Evolutionary conservation across 2,888 invertebrate genomes (phyloP), one percentile per base, ranked within the genome.

Genomic region (Netelia fuscicornis): DNA sequence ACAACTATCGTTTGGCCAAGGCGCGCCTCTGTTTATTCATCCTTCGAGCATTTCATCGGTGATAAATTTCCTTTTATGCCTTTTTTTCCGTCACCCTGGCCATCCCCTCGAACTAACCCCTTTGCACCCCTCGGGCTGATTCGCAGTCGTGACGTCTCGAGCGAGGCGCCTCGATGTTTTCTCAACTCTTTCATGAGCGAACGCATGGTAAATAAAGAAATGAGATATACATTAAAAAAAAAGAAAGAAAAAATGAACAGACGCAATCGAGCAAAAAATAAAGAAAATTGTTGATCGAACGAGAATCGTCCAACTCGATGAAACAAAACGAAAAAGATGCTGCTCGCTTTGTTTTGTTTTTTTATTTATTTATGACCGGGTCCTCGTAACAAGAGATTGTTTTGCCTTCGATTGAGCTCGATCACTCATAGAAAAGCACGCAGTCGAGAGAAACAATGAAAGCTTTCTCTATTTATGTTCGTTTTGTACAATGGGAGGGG

Each of bases 11-110:
- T 68, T 81, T 30, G 67, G 67, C 42, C 67, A 68, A 84, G 84
- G 72, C 84, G 70, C 84, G 72, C 77, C 84, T 72, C 58, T 77
- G 84, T 84, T 84, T 84, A 84, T 74, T 68, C 84, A 72, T 74
- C 84, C 72, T 76, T 72, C 60, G 54, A 77, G 25, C 77, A 17
- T 72, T 72, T 74, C 62, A 72, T 84, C n/a, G 84, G 67, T 67
- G 67, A 77, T 84, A 81, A 84, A 84, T 84, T 84, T 44, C 25
- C 44, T 17, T 81, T 58, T 77, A 23, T 58, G 48, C 44, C 52
- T 70, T 20, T 67, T 72, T 56, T 75, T 10, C 11, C 5, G 30
- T 30, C 30, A 30, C 30, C 30, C 30, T 30, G 30, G 30, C 30
- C 30, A 30, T 30, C 30, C 30, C 30, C 30, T 30, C 30, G 30